phyloP scores from a whole-genome alignment of 2,797 vertebrate genomes.

The Apodemus agrarius region DNA sequence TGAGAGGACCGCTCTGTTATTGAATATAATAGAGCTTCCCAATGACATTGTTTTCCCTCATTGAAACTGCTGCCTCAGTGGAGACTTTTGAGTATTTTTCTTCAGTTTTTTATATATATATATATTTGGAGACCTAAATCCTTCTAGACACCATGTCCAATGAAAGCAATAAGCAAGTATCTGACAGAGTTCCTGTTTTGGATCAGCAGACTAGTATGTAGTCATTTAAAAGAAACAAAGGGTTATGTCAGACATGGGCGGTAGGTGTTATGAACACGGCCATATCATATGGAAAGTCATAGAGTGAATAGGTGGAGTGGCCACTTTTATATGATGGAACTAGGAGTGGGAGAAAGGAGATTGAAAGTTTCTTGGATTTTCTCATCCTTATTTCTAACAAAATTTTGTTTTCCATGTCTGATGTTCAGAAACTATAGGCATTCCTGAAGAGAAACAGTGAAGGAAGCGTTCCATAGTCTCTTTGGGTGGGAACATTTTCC shows the following conservation, averaged over 20 bases:
- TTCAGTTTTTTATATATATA: background rate
- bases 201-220: background rate
- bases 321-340: background rate
- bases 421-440: background rate
- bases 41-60: constrained; percentile 47
- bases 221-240: background rate
- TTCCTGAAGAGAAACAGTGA: background rate
- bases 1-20: background rate
- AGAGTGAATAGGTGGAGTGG: background rate
- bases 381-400: constrained; percentile 1
- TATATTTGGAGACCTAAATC: background rate
- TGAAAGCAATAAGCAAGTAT: background rate
- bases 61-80: constrained; percentile 41
- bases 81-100: constrained; percentile 43
- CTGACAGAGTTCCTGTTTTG: background rate
- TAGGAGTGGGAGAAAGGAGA: background rate
- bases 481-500: background rate
- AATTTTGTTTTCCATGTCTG: background rate
- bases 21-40: constrained; percentile 65
- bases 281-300: background rate
- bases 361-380: background rate
- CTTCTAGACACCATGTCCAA: background rate
- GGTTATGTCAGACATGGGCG: no score
- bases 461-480: background rate
- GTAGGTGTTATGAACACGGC: background rate